Evolutionary conservation across 1,140 invertebrate species (phyloP).

Genomic region (Linepithema humile): DNA sequence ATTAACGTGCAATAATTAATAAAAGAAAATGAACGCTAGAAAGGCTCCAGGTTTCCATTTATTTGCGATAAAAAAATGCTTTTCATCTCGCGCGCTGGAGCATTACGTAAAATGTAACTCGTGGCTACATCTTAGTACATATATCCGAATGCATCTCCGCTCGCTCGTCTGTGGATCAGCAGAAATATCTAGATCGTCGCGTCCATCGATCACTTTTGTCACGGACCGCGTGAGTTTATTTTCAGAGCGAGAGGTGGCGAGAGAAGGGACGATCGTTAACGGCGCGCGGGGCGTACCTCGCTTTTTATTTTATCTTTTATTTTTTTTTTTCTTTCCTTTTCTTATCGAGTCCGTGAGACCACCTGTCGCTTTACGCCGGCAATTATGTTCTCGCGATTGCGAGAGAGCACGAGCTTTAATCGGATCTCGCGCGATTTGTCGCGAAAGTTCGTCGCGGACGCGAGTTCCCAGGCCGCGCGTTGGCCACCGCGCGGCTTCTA

Average conservation of each 20-base stretch:
- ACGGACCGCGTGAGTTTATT: conserved; percentile 51
- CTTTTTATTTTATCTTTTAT: conserved; percentile 17
- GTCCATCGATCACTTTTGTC: conserved; percentile 55
- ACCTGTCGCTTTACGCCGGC: conserved; percentile 45
- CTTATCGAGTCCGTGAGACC: conserved; percentile 21
- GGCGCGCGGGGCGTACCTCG: conserved; percentile 1
- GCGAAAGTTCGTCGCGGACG: conserved; percentile 34
- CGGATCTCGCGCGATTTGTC: conserved; percentile 47
- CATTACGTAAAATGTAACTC: not conserved
- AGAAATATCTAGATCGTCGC: conserved; percentile 46
- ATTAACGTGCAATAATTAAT: not conserved
- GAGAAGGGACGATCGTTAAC: conserved; percentile 46
- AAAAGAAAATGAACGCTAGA: too few species aligned
- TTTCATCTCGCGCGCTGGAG: not conserved
- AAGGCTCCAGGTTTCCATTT: not conserved
- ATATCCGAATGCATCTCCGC: not conserved
- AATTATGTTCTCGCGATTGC: conserved; percentile 31
- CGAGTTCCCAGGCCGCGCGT: conserved; percentile 9
- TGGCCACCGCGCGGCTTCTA: conserved; percentile 35
- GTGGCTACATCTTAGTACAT: conserved; percentile 40
- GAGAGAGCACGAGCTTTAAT: conserved; percentile 43
- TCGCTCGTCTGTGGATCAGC: conserved; percentile 21
- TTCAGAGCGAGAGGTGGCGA: conserved; percentile 34
- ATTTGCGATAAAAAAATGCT: not conserved
- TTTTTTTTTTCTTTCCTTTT: not conserved